phyloP scores from a whole-genome alignment of 2,113 vertebrate species.

The Myrmecobius fasciatus region DNA sequence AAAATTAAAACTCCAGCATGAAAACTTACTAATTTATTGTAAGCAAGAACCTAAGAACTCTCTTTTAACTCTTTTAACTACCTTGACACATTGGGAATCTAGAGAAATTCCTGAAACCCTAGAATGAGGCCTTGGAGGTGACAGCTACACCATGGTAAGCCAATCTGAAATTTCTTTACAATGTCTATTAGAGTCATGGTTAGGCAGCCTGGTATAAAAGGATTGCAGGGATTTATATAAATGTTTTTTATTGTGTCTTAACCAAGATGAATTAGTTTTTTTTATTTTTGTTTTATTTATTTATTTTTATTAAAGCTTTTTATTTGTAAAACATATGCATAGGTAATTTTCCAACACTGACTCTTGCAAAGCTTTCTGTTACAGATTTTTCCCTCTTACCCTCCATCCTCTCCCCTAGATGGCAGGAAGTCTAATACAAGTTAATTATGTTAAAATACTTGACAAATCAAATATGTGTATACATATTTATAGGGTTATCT shows the following conservation, averaged over 20 bases:
- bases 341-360: no score
- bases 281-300: no score
- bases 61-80: background rate
- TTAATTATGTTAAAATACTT: no score
- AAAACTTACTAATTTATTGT: background rate
- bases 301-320: no score
- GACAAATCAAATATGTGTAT: no score
- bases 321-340: no score
- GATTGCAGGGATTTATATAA: background rate
- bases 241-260: background rate
- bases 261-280: no score
- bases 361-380: no score
- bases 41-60: background rate
- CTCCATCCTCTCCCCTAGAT: no score
- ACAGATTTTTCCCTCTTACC: no score
- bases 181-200: background rate
- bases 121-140: background rate
- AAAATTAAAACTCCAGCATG: background rate
- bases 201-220: background rate
- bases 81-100: background rate
- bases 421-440: no score
- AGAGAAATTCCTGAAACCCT: background rate
- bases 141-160: background rate
- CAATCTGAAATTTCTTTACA: background rate
- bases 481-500: no score